Evolutionary conservation across 2,113 vertebrate genomes (phyloP).

Genomic region (Prolemur simus): DNA sequence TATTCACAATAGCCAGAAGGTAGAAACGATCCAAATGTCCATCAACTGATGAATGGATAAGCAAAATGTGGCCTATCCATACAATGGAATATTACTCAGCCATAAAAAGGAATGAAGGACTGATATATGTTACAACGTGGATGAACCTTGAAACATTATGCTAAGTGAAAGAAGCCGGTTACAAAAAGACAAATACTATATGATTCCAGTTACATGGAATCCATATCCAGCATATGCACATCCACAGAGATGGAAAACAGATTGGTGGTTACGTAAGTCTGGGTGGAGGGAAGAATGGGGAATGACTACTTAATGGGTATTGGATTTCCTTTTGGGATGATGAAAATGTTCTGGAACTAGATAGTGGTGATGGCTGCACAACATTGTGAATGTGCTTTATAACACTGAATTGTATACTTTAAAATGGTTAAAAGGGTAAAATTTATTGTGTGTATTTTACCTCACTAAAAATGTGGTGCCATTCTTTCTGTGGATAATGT

Average conservation of each 20-base stretch:
- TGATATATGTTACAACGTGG: not conserved
- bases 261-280: not conserved
- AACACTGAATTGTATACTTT: not conserved
- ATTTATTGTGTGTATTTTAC: not conserved
- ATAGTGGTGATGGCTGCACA: not conserved
- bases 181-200: not conserved
- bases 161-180: not conserved
- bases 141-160: not conserved
- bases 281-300: not conserved
- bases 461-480: not conserved
- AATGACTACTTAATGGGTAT: not conserved
- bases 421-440: not conserved
- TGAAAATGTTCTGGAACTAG: not conserved
- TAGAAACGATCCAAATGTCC: not conserved
- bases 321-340: not conserved
- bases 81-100: not conserved
- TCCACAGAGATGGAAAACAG: not conserved
- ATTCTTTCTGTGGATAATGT: not conserved
- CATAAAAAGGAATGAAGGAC: not conserved
- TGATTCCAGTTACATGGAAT: not conserved
- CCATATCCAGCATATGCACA: not conserved
- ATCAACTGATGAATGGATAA: not conserved
- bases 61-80: not conserved
- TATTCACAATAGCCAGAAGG: not conserved
- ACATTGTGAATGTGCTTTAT: not conserved